phyloP scores from a whole-genome alignment of 2,797 vertebrate species.

The Eupleurogrammus muticus region DNA sequence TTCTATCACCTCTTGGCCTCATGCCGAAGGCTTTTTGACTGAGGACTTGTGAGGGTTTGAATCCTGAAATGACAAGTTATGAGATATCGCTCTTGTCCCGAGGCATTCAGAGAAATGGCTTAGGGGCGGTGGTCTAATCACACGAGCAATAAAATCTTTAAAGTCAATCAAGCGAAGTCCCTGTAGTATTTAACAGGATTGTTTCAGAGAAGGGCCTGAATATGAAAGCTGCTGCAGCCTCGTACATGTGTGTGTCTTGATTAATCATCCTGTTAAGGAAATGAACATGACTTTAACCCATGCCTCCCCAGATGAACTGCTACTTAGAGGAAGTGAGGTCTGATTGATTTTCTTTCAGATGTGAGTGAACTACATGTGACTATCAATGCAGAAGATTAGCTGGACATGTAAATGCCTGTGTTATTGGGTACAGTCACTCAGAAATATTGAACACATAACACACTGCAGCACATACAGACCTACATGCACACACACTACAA shows the following conservation, averaged over 20 bases:
- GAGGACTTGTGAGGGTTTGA: slow-evolving; percentile 35
- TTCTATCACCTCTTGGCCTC: slow-evolving; percentile 42
- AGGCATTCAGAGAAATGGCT: slow-evolving; percentile 43
- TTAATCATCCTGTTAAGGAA: slow-evolving; percentile 76
- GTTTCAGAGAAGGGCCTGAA: slow-evolving; percentile 52
- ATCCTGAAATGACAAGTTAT: slow-evolving; percentile 39
- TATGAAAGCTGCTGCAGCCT: slow-evolving; percentile 52
- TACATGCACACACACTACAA: background rate
- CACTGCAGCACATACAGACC: slow-evolving; percentile 9
- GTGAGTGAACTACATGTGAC: slow-evolving; percentile 73
- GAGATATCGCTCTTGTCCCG: slow-evolving; percentile 38
- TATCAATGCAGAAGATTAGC: slow-evolving; percentile 76
- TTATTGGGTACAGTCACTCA: slow-evolving; percentile 71
- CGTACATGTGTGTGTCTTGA: slow-evolving; percentile 61
- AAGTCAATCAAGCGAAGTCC: slow-evolving; percentile 58
- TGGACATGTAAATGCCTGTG: slow-evolving; percentile 71
- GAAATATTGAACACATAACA: slow-evolving; percentile 62
- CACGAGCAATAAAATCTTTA: slow-evolving; percentile 60
- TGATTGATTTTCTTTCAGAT: slow-evolving; percentile 85
- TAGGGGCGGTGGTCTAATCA: slow-evolving; percentile 54
- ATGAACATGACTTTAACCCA: slow-evolving; percentile 78
- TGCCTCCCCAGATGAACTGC: slow-evolving; percentile 76
- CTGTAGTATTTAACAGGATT: slow-evolving; percentile 58
- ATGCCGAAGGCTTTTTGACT: background rate
- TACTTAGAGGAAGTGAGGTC: slow-evolving; percentile 75